Evolutionary conservation across 2,888 invertebrate genomes (phyloP), one percentile per base, ranked within the genome.

Genomic region (Alloplasta piceator): DNA sequence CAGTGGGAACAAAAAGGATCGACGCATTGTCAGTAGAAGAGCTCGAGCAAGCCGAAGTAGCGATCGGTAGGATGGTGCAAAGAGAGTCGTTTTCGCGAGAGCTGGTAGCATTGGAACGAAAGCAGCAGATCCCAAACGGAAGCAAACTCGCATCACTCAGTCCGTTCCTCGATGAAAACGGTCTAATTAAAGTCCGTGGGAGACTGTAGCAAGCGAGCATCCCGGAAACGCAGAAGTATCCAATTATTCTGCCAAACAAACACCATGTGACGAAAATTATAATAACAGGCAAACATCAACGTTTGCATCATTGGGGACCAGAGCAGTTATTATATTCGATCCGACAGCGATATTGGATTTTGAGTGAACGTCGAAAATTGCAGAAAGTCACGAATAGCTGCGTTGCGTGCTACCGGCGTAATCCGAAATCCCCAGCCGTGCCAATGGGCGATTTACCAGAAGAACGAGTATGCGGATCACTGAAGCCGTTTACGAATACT

Each of bases 371-470:
- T 63, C 39, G 85, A 39, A 82, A 82, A 9, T 86, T 88, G 0
- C 78, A 86, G 14, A 77, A 73, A 7, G 46, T 84, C 0, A 83
- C 89, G 1, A 48, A 61, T 5, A 82, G 82, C 5, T 92, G 92
- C 82, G 72, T 88, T 0, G 73, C 36, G 4, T 92, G 92, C 74
- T 76, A 78, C 9, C 83, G 83, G 16, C 73, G 80, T 6, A 83
- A 85, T 9, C 86, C 86, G 6, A 67, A 61, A 10, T 12, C 79
- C 0, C 78, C 80, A 14, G 64, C 80, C 3, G 86, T 89, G 41
- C 85, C 90, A 6, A 92, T 91, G 90, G 87, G 89, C 0, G 83
- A 88, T 16, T 83, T 92, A 5, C 91, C 92, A 0, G 14, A 26
- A 3, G 84, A 87, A 5, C 77, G 92, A 64, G 84, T 91, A 0